Conservation (phyloP, 2,113 vertebrate genomes). For the Proteles cristata region DNA sequence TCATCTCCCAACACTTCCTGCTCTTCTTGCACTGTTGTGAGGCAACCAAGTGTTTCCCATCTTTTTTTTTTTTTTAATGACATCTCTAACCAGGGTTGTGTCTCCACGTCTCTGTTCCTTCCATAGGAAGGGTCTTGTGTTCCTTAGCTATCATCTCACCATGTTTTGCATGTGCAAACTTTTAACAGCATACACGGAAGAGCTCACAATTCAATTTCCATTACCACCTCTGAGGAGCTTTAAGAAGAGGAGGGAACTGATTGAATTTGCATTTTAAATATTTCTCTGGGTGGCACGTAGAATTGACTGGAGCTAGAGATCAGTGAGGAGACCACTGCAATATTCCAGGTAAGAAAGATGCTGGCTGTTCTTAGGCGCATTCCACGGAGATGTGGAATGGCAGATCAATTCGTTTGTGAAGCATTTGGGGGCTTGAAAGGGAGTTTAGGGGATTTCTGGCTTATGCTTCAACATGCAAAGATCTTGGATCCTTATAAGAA, state of each 20-base stretch:
- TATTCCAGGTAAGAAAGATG: neutral
- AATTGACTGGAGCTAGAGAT: neutral
- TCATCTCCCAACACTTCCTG: neutral
- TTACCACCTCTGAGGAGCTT: neutral
- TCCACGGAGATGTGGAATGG: neutral
- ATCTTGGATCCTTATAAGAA: neutral
- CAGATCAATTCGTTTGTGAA: neutral
- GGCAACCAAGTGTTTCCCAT: neutral
- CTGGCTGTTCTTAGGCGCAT: neutral
- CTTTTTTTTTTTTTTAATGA: neutral
- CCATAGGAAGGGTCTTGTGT: neutral
- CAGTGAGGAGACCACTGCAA: neutral
- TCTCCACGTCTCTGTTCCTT: neutral
- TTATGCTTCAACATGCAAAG: neutral
- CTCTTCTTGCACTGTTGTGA: neutral
- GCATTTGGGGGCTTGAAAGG: neutral
- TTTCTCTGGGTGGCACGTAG: neutral
- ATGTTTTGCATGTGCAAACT: neutral
- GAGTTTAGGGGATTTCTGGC: neutral
- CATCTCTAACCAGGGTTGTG: fast-evolving
- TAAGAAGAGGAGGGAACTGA: neutral
- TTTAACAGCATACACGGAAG: neutral
- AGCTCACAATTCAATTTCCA: neutral
- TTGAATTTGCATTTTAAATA: neutral
- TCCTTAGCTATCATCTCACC: neutral